Evolutionary conservation across 2,888 invertebrate species (phyloP), one percentile per base, ranked within the genome.

Genomic region (Callyntrura sp.): DNA sequence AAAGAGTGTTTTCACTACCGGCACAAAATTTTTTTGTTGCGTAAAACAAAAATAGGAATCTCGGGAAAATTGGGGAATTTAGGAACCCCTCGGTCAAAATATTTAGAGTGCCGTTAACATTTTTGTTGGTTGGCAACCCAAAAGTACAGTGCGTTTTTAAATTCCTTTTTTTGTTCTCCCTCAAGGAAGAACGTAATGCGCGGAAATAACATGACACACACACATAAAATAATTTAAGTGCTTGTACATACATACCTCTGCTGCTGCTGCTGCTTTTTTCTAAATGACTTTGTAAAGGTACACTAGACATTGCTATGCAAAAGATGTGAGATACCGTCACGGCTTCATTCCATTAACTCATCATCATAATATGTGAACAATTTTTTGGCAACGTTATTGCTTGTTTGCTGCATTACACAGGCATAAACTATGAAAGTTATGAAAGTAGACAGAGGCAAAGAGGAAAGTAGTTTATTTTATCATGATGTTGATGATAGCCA

Each of bases 361-460:
- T 68, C 35, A 68, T 68, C 0, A 68, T 68, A 68, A 68, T 68
- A 68, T 68, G 68, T n/a, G 68, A 68, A 68, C 68, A 68, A 68
- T 68, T 68, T 35, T 68, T n/a, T 35, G 17, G 12, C 28, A 43
- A n/a, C 68, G 35, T 68, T 68, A 68, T 68, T 68, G 68, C 68
- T 68, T 68, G 35, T 68, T 68, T 35, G 14, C 35, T 68, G 35
- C 23, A 68, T 68, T 68, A 20, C n/a, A 35, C 20, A 68, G 68
- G 28, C 68, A 35, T 68, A 14, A n/a, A n/a, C 57, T 2, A 25
- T 23, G 20, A 62, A 62, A 35, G 35, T 25, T n/a, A 28, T 35
- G 0, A 28, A 11, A 35, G 35, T 2, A 4, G 35, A 35, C n/a
- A 68, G 65, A 43, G 35, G 8, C n/a, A n/a, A n/a, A n/a, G n/a